Base-by-base conservation (phyloP, 2,888 invertebrate genomes). In the Coecobrya sp. region DNA sequence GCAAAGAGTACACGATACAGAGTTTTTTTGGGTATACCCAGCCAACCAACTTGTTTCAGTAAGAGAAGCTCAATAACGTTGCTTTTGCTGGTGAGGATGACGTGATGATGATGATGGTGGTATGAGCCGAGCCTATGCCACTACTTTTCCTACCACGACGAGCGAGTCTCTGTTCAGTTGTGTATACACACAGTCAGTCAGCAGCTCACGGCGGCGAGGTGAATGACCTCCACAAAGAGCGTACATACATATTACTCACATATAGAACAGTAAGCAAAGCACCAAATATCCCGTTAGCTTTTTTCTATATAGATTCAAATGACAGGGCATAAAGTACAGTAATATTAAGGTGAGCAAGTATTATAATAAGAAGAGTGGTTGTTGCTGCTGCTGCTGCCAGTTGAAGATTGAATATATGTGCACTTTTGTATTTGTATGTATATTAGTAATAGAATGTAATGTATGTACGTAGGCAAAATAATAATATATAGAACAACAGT, bases 101-200 rank as follows among this genome's bases (percentile, higher is more conserved):
- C 62, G 79, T 65, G 65, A n/a, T 49, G 68, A 79, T 65, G 73
- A 81, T 65, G 65, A 25, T 49, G 68, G 49, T 65, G 55, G 62
- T 88, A 65, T 88, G 90, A 86, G 91, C 91, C 91, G 91, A 91
- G 91, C 91, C 91, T 91, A 91, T 91, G 91, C 91, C 91, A 91
- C 91, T 91, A 91, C 91, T 91, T 88, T 91, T 91, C 19, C 52
- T 59, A 73, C 88, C 68, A 89, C 87, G 36, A 76, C 76, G 49
- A 59, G 25, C 25, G 45, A 55, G 76, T 59, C 55, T 10, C 36
- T 36, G 70, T 55, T 55, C 59, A 59, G 73, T 82, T 86, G 79
- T 91, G 91, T 91, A 81, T 91, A 91, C 90, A 82, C 82, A 82
- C 45, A 88, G 70, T 91, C 91, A 91, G 91, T 91, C 91, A 91